Base-by-base conservation (phyloP, 2,888 invertebrate species). In the Oscheius sp. region DNA sequence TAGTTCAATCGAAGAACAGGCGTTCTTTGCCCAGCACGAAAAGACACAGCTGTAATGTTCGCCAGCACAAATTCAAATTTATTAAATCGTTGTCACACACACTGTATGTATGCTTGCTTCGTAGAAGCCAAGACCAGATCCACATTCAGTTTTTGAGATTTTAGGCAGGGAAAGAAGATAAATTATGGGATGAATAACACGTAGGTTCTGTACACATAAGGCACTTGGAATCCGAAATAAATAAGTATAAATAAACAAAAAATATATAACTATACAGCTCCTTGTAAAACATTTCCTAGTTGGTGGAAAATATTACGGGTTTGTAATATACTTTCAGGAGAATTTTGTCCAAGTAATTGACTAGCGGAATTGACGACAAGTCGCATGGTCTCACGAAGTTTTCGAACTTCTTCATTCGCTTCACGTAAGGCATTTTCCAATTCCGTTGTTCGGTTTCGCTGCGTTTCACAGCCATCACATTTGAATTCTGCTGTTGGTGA, bases 361-460 rank as follows among this genome's bases (percentile, higher is more conserved):
- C 20, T 28, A 12, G 47, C 59, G 5, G 59, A 41, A 4, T n/a
- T 28, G 8, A 44, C 36, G 2, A 75, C 75, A 54, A 68, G 65
- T 56, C 62, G 72, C 45, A 71, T 72, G 59, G 73, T 73, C 33
- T 73, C 63, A 5, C 68, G 62, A 22, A 73, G 71, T 22, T 67
- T 70, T 30, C 70, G 70, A 22, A 75, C 72, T 33, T 75, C 70
- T 33, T 72, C 73, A n/a, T 56, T 67, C 45, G 73, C 73, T 45
- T 69, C 67, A 36, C 61, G 59, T 30, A 77, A 50, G 20, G 67
- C 70, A 22, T 47, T 36, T 66, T 79, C 75, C 56, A 77, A 71
- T 33, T 78, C 74, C 5, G 56, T 71, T 51, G 74, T 62, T 32
- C 74, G 41, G 9, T 51, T 63, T 57, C 71, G 66, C 44, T 68